These are phyloP conservation scores for Nautilus pompilius DNA, from an alignment of 1,140 invertebrate genomes.

Conservation along the genomic window DNA sequence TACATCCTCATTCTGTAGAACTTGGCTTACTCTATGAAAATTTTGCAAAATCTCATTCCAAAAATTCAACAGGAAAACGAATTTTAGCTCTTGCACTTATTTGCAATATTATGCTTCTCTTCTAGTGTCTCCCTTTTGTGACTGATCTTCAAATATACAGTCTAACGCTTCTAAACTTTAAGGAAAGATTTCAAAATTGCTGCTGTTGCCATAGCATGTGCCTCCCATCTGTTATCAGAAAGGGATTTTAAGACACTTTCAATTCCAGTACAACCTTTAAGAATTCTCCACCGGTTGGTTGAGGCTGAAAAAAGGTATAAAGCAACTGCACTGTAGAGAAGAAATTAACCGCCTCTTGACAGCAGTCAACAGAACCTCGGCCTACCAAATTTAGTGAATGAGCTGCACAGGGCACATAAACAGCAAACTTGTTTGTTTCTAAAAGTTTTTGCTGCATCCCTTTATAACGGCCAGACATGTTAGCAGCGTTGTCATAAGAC, in stretches of 20 bases:
- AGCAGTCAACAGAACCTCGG: conserved; percentile 6
- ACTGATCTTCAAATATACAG: conserved; percentile 12
- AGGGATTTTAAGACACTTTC: conserved; percentile 11
- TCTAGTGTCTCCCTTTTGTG: conserved; percentile 12
- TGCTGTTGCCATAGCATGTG: conserved; percentile 16
- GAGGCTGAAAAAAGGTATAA: conserved; percentile 20
- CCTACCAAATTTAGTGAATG: conserved; percentile 13
- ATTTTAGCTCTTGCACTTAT: conserved; percentile 28
- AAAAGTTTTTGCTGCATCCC: conserved; percentile 2
- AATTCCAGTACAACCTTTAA: conserved; percentile 10
- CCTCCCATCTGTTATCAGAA: conserved; percentile 14
- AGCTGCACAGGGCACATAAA: conserved; percentile 12
- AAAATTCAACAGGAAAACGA: conserved; percentile 23
- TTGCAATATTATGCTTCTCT: too few species aligned
- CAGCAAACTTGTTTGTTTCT: conserved; percentile 11
- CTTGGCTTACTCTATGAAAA: conserved; percentile 22
- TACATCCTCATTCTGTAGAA: conserved; percentile 20
- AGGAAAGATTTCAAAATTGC: conserved; percentile 13
- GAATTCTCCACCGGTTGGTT: conserved; percentile 13
- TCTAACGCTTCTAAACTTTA: conserved; percentile 11
- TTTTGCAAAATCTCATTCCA: conserved; percentile 19
- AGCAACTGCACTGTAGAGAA: conserved; percentile 12
- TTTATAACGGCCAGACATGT: neutral
- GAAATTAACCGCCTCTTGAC: conserved; percentile 13
- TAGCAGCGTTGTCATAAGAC: conserved; percentile 3